Evolutionary conservation across 2,888 invertebrate genomes (phyloP), one percentile per base, ranked within the genome.

Genomic region (Rotaria magnacalcarata): DNA sequence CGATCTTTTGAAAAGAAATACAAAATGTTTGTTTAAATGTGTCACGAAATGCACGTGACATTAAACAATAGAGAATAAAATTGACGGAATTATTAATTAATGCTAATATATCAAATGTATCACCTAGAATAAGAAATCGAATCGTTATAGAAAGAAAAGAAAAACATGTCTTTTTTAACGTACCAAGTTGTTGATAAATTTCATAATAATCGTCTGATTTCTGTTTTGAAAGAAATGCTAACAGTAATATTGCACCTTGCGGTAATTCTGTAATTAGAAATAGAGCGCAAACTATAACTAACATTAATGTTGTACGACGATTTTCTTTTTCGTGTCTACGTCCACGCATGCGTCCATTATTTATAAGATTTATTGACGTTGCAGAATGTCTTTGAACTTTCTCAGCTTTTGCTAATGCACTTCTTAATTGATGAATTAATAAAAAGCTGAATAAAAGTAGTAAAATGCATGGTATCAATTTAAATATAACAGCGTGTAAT

Each of bases 51-150:
- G 96, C 96, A 88, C 95, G 93, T 87, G 96, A 96, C 97, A 97
- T 97, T 86, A 95, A 93, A 90, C 96, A 96, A 90, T 97, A 97
- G 58, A 97, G 93, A 87, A 96, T 94, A 90, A 97, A 97, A 91
- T 96, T 97, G 87, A 96, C 95, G 3, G 96, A 95, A 16, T 96
- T 95, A 91, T 96, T 97, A 89, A 96, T 92, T 87, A 97, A 93
- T 4, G 96, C 96, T 89, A 96, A 91, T 87, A 96, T 94, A 91
- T 97, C 97, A 95, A 96, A 95, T 85, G 96, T 90, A 90, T 96
- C 96, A 24, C 92, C 92, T 74, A 92, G 89, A 54, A n/a, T 14
- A 56, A 41, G 2, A 50, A 21, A 50, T 1, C 34, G 34, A 54
- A 84, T 41, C 1, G 21, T 11, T 47, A 84, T 14, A 54, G 21